These are phyloP conservation scores for Heteractis magnifica DNA, from an alignment of 92 coral and sea anemone genomes.

Conservation along the genomic window DNA sequence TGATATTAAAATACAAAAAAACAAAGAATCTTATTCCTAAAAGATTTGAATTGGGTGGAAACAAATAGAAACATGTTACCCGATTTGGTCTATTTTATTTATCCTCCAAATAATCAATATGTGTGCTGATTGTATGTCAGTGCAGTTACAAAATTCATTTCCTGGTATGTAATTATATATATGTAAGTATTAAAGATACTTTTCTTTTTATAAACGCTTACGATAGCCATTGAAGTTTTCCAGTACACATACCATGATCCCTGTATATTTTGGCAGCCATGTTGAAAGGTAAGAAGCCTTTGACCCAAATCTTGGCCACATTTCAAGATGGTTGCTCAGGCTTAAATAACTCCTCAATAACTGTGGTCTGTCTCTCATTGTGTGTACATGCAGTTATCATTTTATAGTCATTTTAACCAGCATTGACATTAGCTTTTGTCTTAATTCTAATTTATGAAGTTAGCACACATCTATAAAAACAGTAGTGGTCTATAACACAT, in stretches of 20 bases:
- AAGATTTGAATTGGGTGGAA: too few species aligned
- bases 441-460: too few species aligned
- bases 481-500: too few species aligned
- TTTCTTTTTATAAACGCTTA: neutral
- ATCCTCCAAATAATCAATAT: neutral
- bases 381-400: neutral
- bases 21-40: too few species aligned
- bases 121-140: neutral
- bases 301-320: neutral
- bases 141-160: neutral
- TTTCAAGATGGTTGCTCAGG: neutral
- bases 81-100: neutral
- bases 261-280: conserved; percentile 12
- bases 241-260: neutral
- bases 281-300: conserved; percentile 23
- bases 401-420: neutral
- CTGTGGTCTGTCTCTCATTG: neutral
- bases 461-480: too few species aligned
- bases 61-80: too few species aligned
- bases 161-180: too few species aligned
- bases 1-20: too few species aligned
- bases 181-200: neutral
- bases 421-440: too few species aligned
- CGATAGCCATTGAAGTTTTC: neutral
- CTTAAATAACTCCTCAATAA: neutral